Percentiles rank a stretch among this genome's conserved stretches.
Conservation (phyloP, 2,888 invertebrate species). For the Phytoseiulus persimilis region DNA sequence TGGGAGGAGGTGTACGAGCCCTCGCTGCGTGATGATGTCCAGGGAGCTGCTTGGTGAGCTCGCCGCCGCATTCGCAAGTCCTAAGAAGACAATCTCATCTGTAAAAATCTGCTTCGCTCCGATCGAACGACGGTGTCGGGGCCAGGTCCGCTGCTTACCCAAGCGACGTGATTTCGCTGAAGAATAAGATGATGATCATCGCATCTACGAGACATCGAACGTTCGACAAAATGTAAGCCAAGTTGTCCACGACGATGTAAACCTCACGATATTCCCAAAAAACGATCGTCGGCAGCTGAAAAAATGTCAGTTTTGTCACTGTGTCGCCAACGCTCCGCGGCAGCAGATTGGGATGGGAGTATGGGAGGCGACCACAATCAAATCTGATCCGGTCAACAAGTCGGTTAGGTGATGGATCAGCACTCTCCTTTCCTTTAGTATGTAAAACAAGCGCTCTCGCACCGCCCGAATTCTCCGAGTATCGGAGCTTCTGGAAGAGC, state of each 20-base stretch:
- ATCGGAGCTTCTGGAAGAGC: too few relatives aligned
- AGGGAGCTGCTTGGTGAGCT: not conserved
- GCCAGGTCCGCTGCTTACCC: not conserved
- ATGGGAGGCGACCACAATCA: too few relatives aligned
- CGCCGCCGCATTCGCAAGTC: constrained; percentile 31
- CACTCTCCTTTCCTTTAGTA: too few relatives aligned
- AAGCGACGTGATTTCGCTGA: constrained; percentile 34
- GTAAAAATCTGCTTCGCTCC: too few relatives aligned
- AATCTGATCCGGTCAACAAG: too few relatives aligned
- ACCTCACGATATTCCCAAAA: constrained; percentile 32
- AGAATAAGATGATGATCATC: constrained; percentile 32
- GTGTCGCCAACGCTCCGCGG: not conserved
- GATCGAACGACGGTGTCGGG: too few relatives aligned
- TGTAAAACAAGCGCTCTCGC: too few relatives aligned
- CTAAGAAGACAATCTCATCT: not conserved
- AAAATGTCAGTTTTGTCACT: not conserved
- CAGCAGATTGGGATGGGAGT: not conserved
- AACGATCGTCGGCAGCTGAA: constrained; percentile 31
- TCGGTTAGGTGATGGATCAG: too few relatives aligned
- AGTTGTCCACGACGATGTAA: constrained; percentile 13
- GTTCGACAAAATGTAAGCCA: constrained; percentile 19
- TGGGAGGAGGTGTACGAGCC: constrained; percentile 16
- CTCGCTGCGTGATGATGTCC: not conserved
- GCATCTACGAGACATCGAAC: constrained; percentile 14
- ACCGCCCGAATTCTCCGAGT: too few relatives aligned